phyloP scores from a whole-genome alignment of 2,888 invertebrate genomes.

The Apodemia mormo region DNA sequence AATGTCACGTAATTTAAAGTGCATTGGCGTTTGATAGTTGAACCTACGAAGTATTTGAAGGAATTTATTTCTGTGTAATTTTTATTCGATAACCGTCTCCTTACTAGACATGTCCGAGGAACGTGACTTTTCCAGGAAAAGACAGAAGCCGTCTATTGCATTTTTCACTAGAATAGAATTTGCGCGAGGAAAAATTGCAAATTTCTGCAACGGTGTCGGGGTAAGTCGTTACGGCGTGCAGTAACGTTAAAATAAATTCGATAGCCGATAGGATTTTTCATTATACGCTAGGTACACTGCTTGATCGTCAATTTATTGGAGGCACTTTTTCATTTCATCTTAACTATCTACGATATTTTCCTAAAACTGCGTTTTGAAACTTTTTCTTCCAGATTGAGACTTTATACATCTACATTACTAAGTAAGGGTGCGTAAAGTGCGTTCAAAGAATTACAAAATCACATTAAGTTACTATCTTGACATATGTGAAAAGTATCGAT shows the following conservation, averaged over 20 bases:
- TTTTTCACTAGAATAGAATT: slow-evolving; percentile 65
- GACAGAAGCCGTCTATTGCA: slow-evolving; percentile 51
- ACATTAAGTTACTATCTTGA: too few relatives aligned
- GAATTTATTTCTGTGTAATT: slow-evolving; percentile 35
- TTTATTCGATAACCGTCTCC: slow-evolving; percentile 52
- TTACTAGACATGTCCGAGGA: slow-evolving; percentile 57
- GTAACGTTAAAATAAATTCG: slow-evolving; percentile 51
- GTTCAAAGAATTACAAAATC: slow-evolving; percentile 41
- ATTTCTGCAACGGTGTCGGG: slow-evolving; percentile 53
- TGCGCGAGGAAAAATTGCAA: slow-evolving; percentile 60
- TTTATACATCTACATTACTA: neutral
- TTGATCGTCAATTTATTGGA: slow-evolving; percentile 33
- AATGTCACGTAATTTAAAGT: neutral
- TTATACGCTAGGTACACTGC: slow-evolving; percentile 41
- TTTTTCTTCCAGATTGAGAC: slow-evolving; percentile 39
- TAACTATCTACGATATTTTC: slow-evolving; percentile 51
- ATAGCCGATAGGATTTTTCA: slow-evolving; percentile 51
- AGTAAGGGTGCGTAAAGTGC: neutral
- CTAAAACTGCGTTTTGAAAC: slow-evolving; percentile 56
- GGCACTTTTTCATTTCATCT: slow-evolving; percentile 23
- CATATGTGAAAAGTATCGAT: too few relatives aligned
- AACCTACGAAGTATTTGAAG: neutral
- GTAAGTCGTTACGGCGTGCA: slow-evolving; percentile 47
- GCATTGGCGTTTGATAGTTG: neutral
- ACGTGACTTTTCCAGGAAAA: slow-evolving; percentile 62